These are phyloP conservation scores for Podargus strigoides DNA, from an alignment of 2,797 vertebrate genomes.

Conservation along the genomic window DNA sequence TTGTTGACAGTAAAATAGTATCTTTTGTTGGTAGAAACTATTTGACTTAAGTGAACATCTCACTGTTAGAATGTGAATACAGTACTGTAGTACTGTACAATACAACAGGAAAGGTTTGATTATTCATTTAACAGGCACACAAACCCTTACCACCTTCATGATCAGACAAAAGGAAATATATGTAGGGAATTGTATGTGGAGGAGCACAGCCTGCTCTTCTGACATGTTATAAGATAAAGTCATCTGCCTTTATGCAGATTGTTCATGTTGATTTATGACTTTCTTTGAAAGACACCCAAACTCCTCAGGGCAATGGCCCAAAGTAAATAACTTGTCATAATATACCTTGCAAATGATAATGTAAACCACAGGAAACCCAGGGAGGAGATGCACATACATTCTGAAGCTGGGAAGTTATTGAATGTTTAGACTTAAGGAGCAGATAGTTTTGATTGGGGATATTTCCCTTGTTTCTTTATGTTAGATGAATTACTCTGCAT, in stretches of 20 bases:
- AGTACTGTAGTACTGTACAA: not conserved
- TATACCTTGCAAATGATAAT: conserved; percentile 66
- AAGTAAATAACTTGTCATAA: conserved; percentile 64
- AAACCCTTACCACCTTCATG: not conserved
- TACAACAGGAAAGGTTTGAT: not conserved
- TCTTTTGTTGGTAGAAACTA: not conserved
- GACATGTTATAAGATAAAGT: conserved; percentile 34
- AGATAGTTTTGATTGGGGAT: conserved; percentile 60
- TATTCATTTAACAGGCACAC: not conserved
- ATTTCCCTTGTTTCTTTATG: conserved; percentile 49
- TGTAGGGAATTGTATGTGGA: not conserved
- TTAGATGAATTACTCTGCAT: conserved; percentile 34
- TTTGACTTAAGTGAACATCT: not conserved
- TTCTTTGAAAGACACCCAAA: conserved; percentile 29
- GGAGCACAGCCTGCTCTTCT: not conserved
- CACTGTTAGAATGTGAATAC: not conserved
- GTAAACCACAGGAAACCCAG: conserved; percentile 39
- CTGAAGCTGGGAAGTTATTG: conserved; percentile 61
- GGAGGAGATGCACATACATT: conserved; percentile 53
- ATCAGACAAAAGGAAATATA: not conserved
- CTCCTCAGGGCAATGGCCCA: conserved; percentile 21
- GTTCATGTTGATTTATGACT: conserved; percentile 54
- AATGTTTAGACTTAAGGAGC: conserved; percentile 62
- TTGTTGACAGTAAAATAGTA: not conserved
- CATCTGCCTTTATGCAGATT: conserved; percentile 60